Conservation (phyloP, 2,888 invertebrate genomes). For the Meteorus colon region DNA sequence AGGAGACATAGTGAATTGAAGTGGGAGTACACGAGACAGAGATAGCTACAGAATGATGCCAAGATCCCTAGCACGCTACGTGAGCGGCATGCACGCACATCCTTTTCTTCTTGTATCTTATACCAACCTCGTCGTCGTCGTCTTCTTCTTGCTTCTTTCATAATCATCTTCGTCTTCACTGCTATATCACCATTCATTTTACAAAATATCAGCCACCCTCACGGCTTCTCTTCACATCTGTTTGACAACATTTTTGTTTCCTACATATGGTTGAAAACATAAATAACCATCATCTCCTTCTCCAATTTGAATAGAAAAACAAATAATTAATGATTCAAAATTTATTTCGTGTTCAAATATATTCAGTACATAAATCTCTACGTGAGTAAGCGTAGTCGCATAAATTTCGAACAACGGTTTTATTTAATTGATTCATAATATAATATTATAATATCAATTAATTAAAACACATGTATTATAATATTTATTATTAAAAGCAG, state of each 20-base stretch:
- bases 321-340: too few species aligned
- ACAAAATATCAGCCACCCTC: background rate
- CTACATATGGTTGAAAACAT: too few species aligned
- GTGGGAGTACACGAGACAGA: conserved; percentile 18
- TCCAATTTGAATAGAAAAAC: too few species aligned
- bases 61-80: conserved; percentile 64
- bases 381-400: background rate
- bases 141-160: conserved; percentile 45
- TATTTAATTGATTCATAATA: background rate
- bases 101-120: conserved; percentile 41
- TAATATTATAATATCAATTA: background rate
- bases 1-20: conserved; percentile 9
- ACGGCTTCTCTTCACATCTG: background rate
- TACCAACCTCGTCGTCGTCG: conserved; percentile 44
- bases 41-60: conserved; percentile 27
- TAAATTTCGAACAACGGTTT: background rate
- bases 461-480: background rate
- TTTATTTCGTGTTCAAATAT: too few species aligned
- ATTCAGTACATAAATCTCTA: too few species aligned
- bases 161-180: conserved; percentile 33
- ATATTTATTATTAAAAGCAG: background rate
- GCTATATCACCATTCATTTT: conserved; percentile 1
- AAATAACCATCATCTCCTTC: too few species aligned
- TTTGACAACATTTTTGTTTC: background rate
- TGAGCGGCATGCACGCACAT: conserved; percentile 71